phyloP scores from a whole-genome alignment of 2,888 invertebrate genomes.

The Acleris cristana region DNA sequence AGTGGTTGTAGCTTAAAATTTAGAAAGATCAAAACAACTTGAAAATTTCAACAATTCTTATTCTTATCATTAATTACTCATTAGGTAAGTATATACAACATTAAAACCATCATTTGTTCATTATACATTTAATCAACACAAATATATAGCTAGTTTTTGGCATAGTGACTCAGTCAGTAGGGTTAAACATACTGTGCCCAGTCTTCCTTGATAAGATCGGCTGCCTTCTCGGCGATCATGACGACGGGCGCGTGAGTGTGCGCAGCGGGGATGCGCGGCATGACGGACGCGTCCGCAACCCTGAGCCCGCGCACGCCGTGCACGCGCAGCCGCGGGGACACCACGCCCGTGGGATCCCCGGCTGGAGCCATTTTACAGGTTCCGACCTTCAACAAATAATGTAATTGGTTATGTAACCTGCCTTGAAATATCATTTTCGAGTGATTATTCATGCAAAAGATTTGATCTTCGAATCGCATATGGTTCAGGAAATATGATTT shows the following conservation, averaged over 20 bases:
- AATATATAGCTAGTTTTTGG: constrained; percentile 26
- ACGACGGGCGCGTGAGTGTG: constrained; percentile 82
- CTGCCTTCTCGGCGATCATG: constrained; percentile 83
- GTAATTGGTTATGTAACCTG: no score
- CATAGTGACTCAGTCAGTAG: constrained; percentile 2
- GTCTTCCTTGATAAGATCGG: constrained; percentile 79
- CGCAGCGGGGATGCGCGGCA: constrained; percentile 80
- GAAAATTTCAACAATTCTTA: no score
- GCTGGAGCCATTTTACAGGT: constrained; percentile 89
- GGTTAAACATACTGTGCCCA: constrained; percentile 54
- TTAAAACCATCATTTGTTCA: not conserved
- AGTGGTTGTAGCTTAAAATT: no score
- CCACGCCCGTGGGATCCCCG: constrained; percentile 85
- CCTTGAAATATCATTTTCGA: no score
- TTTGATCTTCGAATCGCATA: no score
- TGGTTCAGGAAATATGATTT: no score
- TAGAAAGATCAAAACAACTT: no score
- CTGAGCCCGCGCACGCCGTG: constrained; percentile 70
- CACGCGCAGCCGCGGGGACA: constrained; percentile 81
- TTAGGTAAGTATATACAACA: not conserved
- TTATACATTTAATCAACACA: constrained; percentile 1
- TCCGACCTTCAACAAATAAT: constrained; percentile 75
- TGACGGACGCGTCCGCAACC: constrained; percentile 81
- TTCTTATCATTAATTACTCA: no score
- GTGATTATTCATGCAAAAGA: no score